Evolutionary conservation across 2,113 vertebrate species (phyloP), one percentile per base, ranked within the genome.

Genomic region (Sterrhoptilus dennistouni): DNA sequence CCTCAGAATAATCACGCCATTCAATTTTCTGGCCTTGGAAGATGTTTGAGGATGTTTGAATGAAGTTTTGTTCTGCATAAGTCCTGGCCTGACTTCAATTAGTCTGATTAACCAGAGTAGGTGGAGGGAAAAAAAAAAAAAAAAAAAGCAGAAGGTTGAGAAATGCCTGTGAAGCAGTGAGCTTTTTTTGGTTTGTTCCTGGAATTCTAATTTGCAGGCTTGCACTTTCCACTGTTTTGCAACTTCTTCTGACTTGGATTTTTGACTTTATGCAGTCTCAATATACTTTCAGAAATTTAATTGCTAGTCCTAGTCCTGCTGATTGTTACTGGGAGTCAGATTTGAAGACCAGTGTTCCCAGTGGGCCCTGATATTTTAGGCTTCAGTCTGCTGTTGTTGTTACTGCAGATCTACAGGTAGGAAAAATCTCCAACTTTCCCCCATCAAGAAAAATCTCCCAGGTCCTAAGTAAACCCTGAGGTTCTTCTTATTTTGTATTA

Each of bases 151-250:
- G 95, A 96, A 96, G 95, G 36, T 80, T 86, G 50, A 90, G 80
- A 86, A 94, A 25, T 83, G 79, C 44, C 86, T 28, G n/a, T 90
- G 63, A 83, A 80, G 66, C 89, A 93, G 69, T 19, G 35, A 96
- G 77, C 80, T 89, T 94, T 94, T 94, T 96, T 96, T 82, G 9
- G 84, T 87, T 96, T 94, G 89, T 96, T 96, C 96, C 93, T 94
- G 93, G 95, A 96, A 96, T 94, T 84, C 80, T 93, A 38, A 82
- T 89, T 66, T 91, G 83, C 92, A 94, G 89, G 68, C 65, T 95
- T 93, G 83, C 65, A 89, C 64, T 97, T 96, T 95, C 87, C 93
- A 79, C 24, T 91, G 38, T 94, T 95, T 93, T 93, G 95, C 90
- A 96, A 94, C 80, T 74, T 64, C 57, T 95, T 52, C 83, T 94